Conservation (phyloP, 2,888 invertebrate species). For the Lepidochrysops patricia region DNA sequence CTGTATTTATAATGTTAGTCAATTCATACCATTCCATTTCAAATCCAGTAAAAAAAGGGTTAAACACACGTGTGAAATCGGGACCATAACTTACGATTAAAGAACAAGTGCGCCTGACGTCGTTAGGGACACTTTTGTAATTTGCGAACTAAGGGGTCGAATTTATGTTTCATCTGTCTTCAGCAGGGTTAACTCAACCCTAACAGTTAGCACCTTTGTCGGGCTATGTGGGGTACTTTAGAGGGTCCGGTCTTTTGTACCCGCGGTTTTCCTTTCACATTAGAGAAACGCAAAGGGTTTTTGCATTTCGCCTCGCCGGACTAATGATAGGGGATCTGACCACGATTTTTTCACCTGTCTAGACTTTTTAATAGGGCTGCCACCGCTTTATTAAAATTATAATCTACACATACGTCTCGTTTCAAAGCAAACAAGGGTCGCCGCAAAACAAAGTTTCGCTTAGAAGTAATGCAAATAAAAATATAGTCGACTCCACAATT, state of each 20-base stretch:
- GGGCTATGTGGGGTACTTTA: conserved; percentile 15
- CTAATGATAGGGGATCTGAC: conserved; percentile 22
- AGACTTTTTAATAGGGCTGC: conserved; percentile 15
- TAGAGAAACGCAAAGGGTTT: conserved; percentile 23
- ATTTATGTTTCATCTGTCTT: conserved; percentile 61
- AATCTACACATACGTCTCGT: neutral
- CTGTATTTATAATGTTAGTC: too few species aligned
- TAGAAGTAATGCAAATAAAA: neutral
- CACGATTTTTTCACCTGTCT: conserved; percentile 21
- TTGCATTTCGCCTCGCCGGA: conserved; percentile 21
- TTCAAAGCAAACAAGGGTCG: neutral
- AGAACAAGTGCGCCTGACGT: conserved; percentile 30
- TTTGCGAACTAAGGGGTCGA: conserved; percentile 51
- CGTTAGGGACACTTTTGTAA: conserved; percentile 49
- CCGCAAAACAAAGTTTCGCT: neutral
- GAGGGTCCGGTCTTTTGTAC: conserved; percentile 19
- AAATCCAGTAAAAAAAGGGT: neutral
- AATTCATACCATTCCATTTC: neutral
- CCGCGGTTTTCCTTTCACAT: conserved; percentile 27
- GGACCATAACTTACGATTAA: conserved; percentile 24
- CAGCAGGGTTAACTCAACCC: conserved; percentile 46
- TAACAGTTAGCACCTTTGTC: conserved; percentile 50
- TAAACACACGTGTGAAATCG: conserved; percentile 12
- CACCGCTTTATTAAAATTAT: neutral
- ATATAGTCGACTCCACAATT: neutral